Evolutionary conservation across 2,113 vertebrate species (phyloP).

Genomic region (Corapipo altera): DNA sequence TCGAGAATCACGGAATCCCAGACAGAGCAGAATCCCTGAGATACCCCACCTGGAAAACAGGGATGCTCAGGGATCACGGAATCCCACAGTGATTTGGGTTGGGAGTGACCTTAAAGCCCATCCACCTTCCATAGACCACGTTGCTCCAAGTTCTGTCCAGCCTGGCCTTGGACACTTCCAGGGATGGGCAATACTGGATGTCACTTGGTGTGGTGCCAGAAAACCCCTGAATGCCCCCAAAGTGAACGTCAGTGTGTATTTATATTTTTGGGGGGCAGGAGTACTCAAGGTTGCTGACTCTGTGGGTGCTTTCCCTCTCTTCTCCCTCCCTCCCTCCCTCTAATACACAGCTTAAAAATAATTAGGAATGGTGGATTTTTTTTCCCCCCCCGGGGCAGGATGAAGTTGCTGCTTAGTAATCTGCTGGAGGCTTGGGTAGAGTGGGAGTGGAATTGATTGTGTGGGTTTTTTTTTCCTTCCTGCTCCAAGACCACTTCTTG

Average conservation of each 20-base stretch:
- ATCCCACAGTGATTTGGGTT: neutral
- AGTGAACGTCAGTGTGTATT: neutral
- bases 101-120: neutral
- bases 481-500: slow-evolving; percentile 54
- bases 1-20: neutral
- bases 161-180: neutral
- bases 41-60: neutral
- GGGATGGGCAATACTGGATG: neutral
- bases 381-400: neutral
- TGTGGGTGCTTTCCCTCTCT: neutral
- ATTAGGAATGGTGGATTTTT: neutral
- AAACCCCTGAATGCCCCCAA: rapidly evolving
- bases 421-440: neutral
- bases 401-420: slow-evolving; percentile 6
- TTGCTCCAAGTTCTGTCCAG: rapidly evolving
- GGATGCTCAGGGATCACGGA: neutral
- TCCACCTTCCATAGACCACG: neutral
- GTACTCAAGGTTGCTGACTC: neutral
- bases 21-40: neutral
- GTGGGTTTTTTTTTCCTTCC: slow-evolving; percentile 45
- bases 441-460: slow-evolving; percentile 34
- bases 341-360: neutral
- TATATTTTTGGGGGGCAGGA: neutral
- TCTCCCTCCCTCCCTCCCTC: neutral
- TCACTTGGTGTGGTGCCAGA: neutral